Evolutionary conservation across 2,888 invertebrate genomes (phyloP), one percentile per base, ranked within the genome.

Genomic region (Philhelius pedissequus): DNA sequence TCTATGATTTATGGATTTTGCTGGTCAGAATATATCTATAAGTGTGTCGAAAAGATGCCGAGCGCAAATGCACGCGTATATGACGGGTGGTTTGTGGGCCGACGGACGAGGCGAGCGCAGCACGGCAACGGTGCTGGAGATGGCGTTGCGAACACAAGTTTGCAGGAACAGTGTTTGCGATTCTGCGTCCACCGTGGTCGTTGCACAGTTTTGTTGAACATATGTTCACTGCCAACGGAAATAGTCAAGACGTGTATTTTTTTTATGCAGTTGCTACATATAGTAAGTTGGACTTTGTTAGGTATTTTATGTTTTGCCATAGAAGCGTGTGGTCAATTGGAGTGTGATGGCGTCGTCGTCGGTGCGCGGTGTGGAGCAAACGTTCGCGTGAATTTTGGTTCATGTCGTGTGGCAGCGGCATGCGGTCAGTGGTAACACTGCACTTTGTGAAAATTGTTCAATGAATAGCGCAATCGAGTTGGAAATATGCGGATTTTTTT

Each of bases 191-290:
- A 56, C 27, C 64, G 76, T 76, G 62, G 64, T 45, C 30, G 82
- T 78, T 73, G 78, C 74, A 74, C 80, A 86, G 84, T 76, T 86
- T 86, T 86, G 84, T 86, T 76, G 78, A 86, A 86, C 84, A 86
- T 71, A 80, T 86, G 84, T 86, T 86, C 74, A 64, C 76, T 86
- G 84, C 84, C 84, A 86, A 80, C 71, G 80, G 84, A 86, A 80
- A 86, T 76, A 81, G 84, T 71, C 80, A 73, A 86, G 58, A 86
- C 75, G 80, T 30, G 56, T 43, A 48, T 64, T 69, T 75, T 69
- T 75, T 52, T 40, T 56, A 9, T 40, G 58, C 74, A 18, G 40
- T 64, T 48, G 43, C 43, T 66, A 56, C 38, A 40, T 27, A 60
- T 60, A 52, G 43, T 8, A 22, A 43, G 66, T 20, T 56, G 4